Percentiles rank a stretch among this genome's conserved stretches.
phyloP scores from a whole-genome alignment of 2,797 vertebrate genomes.

The Orestias chungarensis region DNA sequence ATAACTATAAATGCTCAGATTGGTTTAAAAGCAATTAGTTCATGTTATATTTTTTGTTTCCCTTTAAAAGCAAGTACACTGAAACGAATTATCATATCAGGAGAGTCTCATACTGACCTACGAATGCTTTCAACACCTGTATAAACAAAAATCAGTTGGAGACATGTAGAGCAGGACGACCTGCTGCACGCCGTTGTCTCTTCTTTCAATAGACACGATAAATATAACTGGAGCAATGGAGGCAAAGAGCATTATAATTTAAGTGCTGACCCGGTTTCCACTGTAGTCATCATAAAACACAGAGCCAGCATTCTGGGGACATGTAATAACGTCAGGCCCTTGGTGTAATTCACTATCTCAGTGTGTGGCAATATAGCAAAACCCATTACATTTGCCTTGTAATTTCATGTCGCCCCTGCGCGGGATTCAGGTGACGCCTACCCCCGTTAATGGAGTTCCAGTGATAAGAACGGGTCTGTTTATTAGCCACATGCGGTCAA shows the following conservation, averaged over 20 bases:
- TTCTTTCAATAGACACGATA: slow-evolving; percentile 68
- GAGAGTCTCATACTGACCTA: not conserved
- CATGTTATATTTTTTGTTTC: not conserved
- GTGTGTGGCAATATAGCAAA: slow-evolving; percentile 73
- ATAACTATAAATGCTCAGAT: not conserved
- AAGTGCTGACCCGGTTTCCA: slow-evolving; percentile 79
- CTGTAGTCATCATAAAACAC: slow-evolving; percentile 79
- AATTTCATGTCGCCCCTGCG: slow-evolving; percentile 65
- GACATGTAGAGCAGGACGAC: slow-evolving; percentile 48
- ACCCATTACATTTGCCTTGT: slow-evolving; percentile 79
- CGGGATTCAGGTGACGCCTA: slow-evolving; percentile 73
- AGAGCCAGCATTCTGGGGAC: slow-evolving; percentile 70
- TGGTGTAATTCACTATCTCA: slow-evolving; percentile 77
- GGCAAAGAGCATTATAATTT: slow-evolving; percentile 70
- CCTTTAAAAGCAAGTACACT: not conserved
- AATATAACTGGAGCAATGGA: slow-evolving; percentile 71
- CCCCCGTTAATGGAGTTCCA: slow-evolving; percentile 76
- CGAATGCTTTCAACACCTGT: slow-evolving; percentile 29
- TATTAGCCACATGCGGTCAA: slow-evolving; percentile 76
- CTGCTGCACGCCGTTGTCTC: slow-evolving; percentile 67
- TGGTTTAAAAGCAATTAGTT: not conserved
- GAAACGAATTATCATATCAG: not conserved
- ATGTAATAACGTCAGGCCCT: slow-evolving; percentile 73
- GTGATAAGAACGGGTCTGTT: slow-evolving; percentile 79
- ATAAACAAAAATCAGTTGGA: slow-evolving; percentile 22